Evolutionary conservation across 2,797 vertebrate species (phyloP).

Genomic region (Mormyrops boulengeri): DNA sequence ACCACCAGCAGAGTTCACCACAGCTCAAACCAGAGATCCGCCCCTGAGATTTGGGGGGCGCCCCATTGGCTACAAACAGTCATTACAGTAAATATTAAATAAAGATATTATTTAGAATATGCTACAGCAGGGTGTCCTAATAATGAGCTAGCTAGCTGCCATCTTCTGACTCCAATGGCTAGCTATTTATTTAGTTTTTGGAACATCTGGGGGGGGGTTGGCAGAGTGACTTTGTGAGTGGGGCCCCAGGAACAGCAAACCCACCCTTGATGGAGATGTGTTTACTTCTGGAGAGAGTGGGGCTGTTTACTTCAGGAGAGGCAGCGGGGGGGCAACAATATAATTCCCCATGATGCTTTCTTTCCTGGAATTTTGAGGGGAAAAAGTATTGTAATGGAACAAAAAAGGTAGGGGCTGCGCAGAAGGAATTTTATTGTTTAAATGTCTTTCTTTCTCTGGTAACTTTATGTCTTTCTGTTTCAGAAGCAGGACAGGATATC

Average conservation of each 20-base stretch:
- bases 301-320: neutral
- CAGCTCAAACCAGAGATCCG: neutral
- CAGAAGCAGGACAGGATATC: conserved; percentile 87
- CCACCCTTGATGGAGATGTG: neutral
- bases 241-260: neutral
- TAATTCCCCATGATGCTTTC: neutral
- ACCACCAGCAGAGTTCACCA: neutral
- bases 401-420: neutral
- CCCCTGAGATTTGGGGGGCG: neutral
- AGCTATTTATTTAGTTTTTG: neutral
- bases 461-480: conserved; percentile 32
- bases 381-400: neutral
- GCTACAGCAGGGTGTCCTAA: neutral
- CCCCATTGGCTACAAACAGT: neutral
- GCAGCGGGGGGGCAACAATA: neutral
- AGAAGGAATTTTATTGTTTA: neutral
- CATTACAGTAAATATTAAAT: neutral
- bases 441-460: conserved; percentile 8
- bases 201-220: neutral
- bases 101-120: neutral
- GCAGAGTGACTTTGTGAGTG: neutral
- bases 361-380: neutral
- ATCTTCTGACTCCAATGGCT: neutral
- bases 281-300: neutral
- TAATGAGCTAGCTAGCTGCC: neutral